Base-by-base conservation (phyloP, 2,888 invertebrate species). In the Pteria penguin region DNA sequence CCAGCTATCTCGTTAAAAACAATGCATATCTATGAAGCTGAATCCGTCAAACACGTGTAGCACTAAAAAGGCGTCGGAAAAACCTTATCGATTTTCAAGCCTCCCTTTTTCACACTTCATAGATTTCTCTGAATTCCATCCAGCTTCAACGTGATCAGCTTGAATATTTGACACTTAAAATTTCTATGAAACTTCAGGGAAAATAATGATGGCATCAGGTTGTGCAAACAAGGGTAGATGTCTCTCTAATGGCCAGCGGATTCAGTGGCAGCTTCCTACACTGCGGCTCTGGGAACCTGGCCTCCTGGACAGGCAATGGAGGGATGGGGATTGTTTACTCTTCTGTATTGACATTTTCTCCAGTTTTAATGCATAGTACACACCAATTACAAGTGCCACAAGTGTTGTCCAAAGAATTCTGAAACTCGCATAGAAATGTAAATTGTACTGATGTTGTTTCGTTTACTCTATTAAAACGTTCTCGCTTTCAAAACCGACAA, bases 251-350 rank as follows among this genome's bases (percentile, higher is more conserved):
- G 60, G 60, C 22, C 18, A 27, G 8, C 11, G 27, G 27, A 60
- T 24, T 60, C 27, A 11, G 8, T 45, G 8, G 45, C 18, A 45
- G 45, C 45, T 18, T 45, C 45, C 8, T 45, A 8, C 45, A 45
- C 11, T 14, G 45, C 18, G 18, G 8, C 45, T 18, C 72, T 72
- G 72, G 72, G 72, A 72, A 72, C 33, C 36, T n/a, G 33, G 54
- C 72, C 72, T 65, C 33, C 72, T 72, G 72, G 57, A 58, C 57
- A 29, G 14, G 57, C 57, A 72, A 45, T 72, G 72, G 63, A 33
- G 31, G 33, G 32, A 22, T 18, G 45, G 45, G 11, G 8, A 14
- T 18, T 45, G 45, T 45, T 45, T 45, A 45, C 45, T 45, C 45
- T 45, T 45, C 18, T 45, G 11, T 45, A 45, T 45, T 45, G 45